phyloP scores from a whole-genome alignment of 2,113 vertebrate genomes.

The Beaufortia kweichowensis region DNA sequence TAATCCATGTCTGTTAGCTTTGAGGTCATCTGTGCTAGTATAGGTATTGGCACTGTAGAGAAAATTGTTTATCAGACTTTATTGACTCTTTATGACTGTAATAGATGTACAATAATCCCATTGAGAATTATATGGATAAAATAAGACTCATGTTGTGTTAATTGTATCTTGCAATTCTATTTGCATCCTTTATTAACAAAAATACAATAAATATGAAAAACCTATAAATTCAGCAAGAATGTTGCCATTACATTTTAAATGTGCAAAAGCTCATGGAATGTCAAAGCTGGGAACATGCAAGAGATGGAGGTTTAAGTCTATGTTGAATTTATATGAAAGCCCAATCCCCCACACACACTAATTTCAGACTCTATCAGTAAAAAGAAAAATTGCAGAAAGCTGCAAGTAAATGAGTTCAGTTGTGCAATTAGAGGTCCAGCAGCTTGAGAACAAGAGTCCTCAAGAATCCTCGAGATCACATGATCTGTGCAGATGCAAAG shows the following conservation, averaged over 20 bases:
- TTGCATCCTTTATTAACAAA: conserved; percentile 6
- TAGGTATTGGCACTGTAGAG: not conserved
- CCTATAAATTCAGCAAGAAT: too few relatives aligned
- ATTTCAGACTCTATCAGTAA: too few relatives aligned
- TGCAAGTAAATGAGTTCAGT: not conserved
- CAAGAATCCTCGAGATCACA: not conserved
- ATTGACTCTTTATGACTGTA: not conserved
- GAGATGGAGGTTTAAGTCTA: not conserved
- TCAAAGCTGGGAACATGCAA: not conserved
- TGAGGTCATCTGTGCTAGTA: too few relatives aligned
- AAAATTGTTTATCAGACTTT: not conserved
- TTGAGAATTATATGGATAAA: not conserved
- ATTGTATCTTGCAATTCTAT: not conserved
- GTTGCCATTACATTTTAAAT: too few relatives aligned
- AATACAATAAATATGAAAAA: too few relatives aligned
- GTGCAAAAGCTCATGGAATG: not conserved
- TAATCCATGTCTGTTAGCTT: too few relatives aligned
- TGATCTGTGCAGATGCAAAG: not conserved
- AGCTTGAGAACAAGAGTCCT: not conserved
- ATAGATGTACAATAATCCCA: not conserved
- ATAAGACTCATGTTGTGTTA: not conserved
- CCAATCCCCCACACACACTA: too few relatives aligned
- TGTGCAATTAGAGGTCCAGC: not conserved
- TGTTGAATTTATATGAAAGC: too few relatives aligned
- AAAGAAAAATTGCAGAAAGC: not conserved